These are phyloP conservation scores for Protodeltote pygarga DNA, from an alignment of 2,888 invertebrate species.

Conservation along the genomic window DNA sequence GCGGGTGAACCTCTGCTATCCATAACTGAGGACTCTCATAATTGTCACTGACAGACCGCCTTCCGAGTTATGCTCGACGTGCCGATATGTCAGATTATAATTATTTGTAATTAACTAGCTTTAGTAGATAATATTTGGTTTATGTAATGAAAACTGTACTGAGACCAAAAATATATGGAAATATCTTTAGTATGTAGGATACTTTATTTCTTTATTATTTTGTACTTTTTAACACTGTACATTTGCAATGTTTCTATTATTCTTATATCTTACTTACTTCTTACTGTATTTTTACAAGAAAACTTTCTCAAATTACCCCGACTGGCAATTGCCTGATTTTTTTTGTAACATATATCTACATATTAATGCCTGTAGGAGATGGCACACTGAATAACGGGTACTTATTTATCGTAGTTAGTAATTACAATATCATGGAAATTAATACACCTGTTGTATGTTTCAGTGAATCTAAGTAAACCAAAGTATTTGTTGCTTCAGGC, in stretches of 20 bases:
- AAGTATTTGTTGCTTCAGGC: conserved; percentile 12
- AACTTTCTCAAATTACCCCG: too few species aligned
- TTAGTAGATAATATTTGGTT: too few species aligned
- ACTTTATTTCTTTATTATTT: too few species aligned
- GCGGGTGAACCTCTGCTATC: conserved; percentile 70
- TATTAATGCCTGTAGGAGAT: conserved; percentile 1
- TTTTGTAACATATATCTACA: too few species aligned
- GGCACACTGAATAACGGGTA: conserved; percentile 8
- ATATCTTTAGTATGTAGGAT: too few species aligned
- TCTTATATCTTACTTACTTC: too few species aligned
- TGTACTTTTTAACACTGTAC: too few species aligned
- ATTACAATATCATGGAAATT: conserved; percentile 16
- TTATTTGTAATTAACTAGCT: conserved; percentile 10
- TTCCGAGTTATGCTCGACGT: conserved; percentile 49
- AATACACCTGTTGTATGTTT: conserved; percentile 17
- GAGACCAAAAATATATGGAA: too few species aligned
- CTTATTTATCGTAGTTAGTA: background rate
- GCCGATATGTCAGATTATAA: conserved; percentile 44
- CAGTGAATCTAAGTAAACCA: conserved; percentile 1
- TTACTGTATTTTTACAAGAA: too few species aligned
- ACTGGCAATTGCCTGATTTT: too few species aligned
- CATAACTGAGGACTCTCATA: conserved; percentile 78
- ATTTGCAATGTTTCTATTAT: too few species aligned
- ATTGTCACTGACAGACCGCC: conserved; percentile 73
- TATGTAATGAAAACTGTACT: too few species aligned